Base-by-base conservation (phyloP, 2,797 vertebrate species). In the Alectoris magna region DNA sequence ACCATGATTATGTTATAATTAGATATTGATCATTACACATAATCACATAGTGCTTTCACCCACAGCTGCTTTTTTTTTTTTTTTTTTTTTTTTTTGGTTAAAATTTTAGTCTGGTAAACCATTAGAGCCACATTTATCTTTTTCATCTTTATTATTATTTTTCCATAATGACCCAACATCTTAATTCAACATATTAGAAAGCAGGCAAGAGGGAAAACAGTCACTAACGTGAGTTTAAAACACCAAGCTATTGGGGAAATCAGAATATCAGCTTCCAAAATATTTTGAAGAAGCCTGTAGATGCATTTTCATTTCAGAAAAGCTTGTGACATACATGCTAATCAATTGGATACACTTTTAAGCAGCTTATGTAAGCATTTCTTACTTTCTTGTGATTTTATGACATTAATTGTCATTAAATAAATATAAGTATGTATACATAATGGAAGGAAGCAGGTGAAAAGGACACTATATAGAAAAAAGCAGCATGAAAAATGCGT, bases 21-120 rank as follows among this genome's bases (percentile, higher is more conserved):
- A 87, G 38, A 66, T 85, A 91, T 72, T 85, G 78, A 84, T 94
- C 58, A 85, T 86, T 90, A 72, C 29, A 69, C 34, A 77, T 67
- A 91, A 88, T 84, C n/a, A 72, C 38, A 77, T 62, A 92, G 86
- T 84, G 31, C 55, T 92, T 86, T 92, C 63, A 64, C 2, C 2
- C 27, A 70, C 83, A 88, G 85, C 27, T 88, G 93, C 8, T 7
- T 77, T 38, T 16, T 48, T 12, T 38, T 64, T 9, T 36, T 66
- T 13, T 56, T 9, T 55, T 64, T 62, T 27, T 53, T 19, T 66
- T 23, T 53, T 43, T 31, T 43, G 1, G 2, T 70, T 84, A 1
- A 67, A 49, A 11, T 78, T 90, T 88, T 34, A 58, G 5, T 58
- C 9, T 68, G 55, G 31, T 10, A 79, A 86, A 78, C 10, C 22